Evolutionary conservation across 2,888 invertebrate genomes (phyloP).

Genomic region (Molanna angustata): DNA sequence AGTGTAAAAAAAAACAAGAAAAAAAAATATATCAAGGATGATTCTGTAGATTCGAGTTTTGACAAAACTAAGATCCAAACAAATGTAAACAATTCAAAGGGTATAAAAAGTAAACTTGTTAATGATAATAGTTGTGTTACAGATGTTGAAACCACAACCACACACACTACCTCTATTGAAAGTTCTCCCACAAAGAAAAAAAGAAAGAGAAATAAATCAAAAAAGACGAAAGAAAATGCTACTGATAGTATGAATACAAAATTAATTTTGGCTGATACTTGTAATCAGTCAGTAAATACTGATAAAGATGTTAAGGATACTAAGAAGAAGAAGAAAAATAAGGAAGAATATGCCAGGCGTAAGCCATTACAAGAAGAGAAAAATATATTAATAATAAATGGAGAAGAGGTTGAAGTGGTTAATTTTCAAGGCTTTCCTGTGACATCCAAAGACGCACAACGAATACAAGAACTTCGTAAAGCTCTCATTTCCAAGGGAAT

Average conservation of each 20-base stretch:
- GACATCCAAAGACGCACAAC: constrained; percentile 66
- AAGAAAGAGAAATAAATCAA: constrained; percentile 33
- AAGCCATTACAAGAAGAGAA: constrained; percentile 49
- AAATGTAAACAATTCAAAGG: too few species aligned
- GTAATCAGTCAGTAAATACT: too few species aligned
- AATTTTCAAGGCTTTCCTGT: constrained; percentile 71
- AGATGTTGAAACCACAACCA: too few species aligned
- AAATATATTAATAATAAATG: constrained; percentile 60
- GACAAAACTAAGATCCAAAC: too few species aligned
- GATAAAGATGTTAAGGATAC: constrained; percentile 15
- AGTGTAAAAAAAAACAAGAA: too few species aligned
- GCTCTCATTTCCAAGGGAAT: constrained; percentile 66
- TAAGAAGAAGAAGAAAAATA: constrained; percentile 32
- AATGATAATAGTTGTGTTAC: too few species aligned
- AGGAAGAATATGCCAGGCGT: constrained; percentile 44
- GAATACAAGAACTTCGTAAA: constrained; percentile 59
- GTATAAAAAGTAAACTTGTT: too few species aligned
- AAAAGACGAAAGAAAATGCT: constrained; percentile 18
- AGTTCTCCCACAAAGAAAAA: too few species aligned
- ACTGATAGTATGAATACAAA: constrained; percentile 18
- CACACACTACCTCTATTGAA: too few species aligned
- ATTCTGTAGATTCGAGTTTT: too few species aligned
- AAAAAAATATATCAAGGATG: too few species aligned
- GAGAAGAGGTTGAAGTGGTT: constrained; percentile 59
- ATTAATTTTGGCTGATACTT: not conserved